Percentiles rank a stretch among this genome's conserved stretches.
These are phyloP conservation scores for Aporophyla nigra DNA, from an alignment of 2,888 invertebrate species.

Conservation along the genomic window DNA sequence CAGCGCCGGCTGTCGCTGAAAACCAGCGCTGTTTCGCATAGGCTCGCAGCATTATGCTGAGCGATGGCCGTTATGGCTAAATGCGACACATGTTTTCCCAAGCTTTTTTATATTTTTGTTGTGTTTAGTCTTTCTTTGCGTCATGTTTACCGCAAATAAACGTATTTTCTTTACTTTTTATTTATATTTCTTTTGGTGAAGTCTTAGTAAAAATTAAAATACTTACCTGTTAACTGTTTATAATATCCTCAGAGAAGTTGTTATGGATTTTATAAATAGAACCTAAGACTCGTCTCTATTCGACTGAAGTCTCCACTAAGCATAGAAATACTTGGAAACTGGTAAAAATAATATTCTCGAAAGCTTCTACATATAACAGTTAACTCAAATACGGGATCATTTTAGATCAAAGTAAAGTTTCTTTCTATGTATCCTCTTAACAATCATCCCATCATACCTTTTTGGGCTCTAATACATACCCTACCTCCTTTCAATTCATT, in stretches of 20 bases:
- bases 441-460: conserved; percentile 11
- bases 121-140: no score
- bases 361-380: conserved; percentile 11
- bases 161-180: no score
- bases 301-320: background rate
- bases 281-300: background rate
- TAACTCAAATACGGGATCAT: background rate
- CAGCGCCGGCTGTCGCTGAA: no score
- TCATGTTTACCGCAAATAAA: no score
- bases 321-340: background rate
- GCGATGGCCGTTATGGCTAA: no score
- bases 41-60: no score
- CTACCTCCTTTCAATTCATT: conserved; percentile 7
- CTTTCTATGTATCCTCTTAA: conserved; percentile 17
- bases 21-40: no score
- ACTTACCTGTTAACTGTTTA: background rate
- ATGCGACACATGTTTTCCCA: no score
- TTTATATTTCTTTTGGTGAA: no score
- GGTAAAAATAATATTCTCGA: background rate
- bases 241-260: background rate
- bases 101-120: no score
- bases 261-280: no score
- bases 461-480: background rate
- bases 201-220: no score
- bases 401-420: conserved; percentile 7